These are phyloP conservation scores for Cyphomyrmex costatus DNA, from an alignment of 1,140 invertebrate species.

Conservation along the genomic window DNA sequence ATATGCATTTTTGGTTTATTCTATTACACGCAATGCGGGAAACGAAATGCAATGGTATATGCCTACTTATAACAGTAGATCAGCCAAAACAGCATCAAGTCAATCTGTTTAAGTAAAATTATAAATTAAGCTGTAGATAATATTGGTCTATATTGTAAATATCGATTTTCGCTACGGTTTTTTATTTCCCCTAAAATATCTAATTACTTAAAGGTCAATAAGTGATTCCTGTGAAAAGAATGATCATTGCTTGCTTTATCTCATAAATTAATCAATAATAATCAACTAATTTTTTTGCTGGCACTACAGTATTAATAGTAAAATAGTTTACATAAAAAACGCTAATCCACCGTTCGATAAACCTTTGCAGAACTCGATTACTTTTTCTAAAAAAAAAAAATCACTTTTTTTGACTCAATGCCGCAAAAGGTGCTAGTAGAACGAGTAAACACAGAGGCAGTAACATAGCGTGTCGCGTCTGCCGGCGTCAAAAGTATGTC, in stretches of 20 bases:
- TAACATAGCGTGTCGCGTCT: slow-evolving; percentile 13
- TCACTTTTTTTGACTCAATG: not conserved
- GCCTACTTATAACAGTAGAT: not conserved
- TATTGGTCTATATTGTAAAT: not conserved
- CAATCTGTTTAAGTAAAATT: slow-evolving; percentile 16
- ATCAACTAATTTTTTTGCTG: not conserved
- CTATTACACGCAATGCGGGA: too few relatives aligned
- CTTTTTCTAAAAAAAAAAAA: not conserved
- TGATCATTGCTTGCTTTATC: not conserved
- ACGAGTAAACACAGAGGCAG: not conserved
- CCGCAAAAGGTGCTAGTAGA: not conserved
- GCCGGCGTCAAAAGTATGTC: slow-evolving; percentile 81
- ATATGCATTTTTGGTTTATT: not conserved
- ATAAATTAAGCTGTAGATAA: not conserved
- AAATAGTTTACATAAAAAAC: not conserved
- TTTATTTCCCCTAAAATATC: slow-evolving; percentile 1
- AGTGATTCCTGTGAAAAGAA: not conserved
- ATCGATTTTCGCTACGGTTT: not conserved
- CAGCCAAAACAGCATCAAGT: not conserved
- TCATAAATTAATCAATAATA: not conserved
- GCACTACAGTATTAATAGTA: not conserved
- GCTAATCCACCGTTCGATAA: not conserved
- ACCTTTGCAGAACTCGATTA: not conserved
- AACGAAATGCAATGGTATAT: not conserved
- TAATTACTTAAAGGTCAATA: not conserved